These are phyloP conservation scores for Ateles fusciceps DNA, from an alignment of 2,797 vertebrate genomes.

Conservation along the genomic window DNA sequence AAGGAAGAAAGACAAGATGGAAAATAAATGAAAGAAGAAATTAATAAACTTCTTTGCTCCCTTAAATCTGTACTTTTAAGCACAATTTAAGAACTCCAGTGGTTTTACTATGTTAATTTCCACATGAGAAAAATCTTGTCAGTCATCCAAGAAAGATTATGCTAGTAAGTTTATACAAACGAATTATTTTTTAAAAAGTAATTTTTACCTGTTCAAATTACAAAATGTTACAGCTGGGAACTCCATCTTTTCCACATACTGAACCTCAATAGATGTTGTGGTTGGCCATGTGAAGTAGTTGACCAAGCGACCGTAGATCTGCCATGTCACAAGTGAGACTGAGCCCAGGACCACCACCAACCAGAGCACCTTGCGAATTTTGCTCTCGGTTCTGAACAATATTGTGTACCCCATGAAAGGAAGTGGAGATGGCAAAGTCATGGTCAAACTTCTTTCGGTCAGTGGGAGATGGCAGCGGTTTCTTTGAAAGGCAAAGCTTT, in stretches of 20 bases:
- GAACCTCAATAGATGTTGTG: constrained; percentile 82
- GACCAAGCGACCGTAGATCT: constrained; percentile 80
- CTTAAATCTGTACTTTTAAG: not conserved
- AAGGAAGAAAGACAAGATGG: not conserved
- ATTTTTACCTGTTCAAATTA: constrained; percentile 86
- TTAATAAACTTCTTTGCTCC: not conserved
- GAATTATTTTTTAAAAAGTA: not conserved
- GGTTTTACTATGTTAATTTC: not conserved
- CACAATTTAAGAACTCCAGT: not conserved
- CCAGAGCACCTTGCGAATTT: constrained; percentile 79
- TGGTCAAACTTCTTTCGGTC: constrained; percentile 80
- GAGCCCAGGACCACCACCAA: constrained; percentile 76
- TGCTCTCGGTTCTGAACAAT: constrained; percentile 75
- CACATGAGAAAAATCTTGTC: not conserved
- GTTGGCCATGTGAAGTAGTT: constrained; percentile 87
- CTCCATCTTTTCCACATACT: constrained; percentile 83
- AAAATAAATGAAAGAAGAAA: not conserved
- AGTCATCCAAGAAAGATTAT: not conserved
- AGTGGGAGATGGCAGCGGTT: constrained; percentile 68
- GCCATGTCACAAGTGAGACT: constrained; percentile 74
- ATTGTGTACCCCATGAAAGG: constrained; percentile 84
- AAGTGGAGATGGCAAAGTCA: constrained; percentile 83
- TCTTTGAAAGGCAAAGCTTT: constrained; percentile 75
- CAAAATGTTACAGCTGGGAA: constrained; percentile 87
- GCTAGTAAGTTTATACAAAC: not conserved